phyloP scores from a whole-genome alignment of 2,888 invertebrate species.

The Catocala sponsa region DNA sequence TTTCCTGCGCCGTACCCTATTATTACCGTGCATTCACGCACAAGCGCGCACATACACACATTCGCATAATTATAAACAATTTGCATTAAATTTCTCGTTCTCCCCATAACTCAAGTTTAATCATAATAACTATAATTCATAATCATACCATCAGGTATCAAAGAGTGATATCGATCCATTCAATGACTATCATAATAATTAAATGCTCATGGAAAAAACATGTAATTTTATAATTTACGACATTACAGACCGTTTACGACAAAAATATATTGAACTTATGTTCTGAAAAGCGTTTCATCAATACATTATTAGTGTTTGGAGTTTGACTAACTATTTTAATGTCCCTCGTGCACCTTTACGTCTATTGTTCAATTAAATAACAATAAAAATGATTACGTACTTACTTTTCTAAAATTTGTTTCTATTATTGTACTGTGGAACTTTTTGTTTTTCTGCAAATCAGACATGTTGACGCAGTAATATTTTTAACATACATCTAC shows the following conservation, averaged over 20 bases:
- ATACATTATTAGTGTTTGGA: not conserved
- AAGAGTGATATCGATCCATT: slow-evolving; percentile 5
- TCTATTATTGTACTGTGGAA: too few species aligned
- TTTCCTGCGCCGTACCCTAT: not conserved
- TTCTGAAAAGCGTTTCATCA: not conserved
- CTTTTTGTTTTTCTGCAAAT: too few species aligned
- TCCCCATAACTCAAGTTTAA: slow-evolving; percentile 12
- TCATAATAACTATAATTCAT: slow-evolving; percentile 7
- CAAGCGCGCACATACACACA: not conserved
- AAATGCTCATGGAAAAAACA: slow-evolving; percentile 10
- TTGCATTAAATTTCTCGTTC: slow-evolving; percentile 9
- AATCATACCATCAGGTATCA: not conserved
- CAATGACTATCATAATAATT: slow-evolving; percentile 8
- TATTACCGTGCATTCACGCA: not conserved
- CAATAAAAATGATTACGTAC: not conserved
- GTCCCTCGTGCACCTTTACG: not conserved
- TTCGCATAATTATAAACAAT: slow-evolving; percentile 2
- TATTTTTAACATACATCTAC: too few species aligned
- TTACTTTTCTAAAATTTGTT: not conserved
- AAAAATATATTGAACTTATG: slow-evolving; percentile 4
- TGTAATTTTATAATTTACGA: slow-evolving; percentile 10
- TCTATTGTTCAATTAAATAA: not conserved
- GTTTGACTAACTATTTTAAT: slow-evolving; percentile 2
- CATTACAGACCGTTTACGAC: not conserved
- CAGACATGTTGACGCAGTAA: too few species aligned